phyloP scores from a whole-genome alignment of 2,888 invertebrate genomes.

The Crepidodera aurea region DNA sequence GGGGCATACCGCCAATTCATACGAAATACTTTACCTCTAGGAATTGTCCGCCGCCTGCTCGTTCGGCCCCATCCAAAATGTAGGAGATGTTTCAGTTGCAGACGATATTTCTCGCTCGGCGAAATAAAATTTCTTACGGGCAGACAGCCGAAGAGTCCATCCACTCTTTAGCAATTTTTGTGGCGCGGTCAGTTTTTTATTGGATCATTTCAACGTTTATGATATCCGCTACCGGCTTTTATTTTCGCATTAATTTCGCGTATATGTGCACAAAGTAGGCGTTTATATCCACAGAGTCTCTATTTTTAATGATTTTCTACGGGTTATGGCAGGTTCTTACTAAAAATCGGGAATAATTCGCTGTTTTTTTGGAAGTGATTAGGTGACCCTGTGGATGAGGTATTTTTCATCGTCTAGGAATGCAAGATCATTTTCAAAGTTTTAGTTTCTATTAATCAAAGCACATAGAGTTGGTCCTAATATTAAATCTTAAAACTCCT shows the following conservation, averaged over 20 bases:
- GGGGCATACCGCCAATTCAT: conserved; percentile 23
- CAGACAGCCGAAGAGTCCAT: neutral
- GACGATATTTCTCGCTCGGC: conserved; percentile 20
- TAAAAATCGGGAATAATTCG: no score
- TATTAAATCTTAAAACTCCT: no score
- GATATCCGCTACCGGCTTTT: neutral
- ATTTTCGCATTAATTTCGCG: neutral
- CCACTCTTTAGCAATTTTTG: neutral
- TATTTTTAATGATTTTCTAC: neutral
- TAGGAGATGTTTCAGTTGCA: conserved; percentile 24
- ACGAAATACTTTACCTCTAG: conserved; percentile 32
- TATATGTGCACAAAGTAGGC: neutral
- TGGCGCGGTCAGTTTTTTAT: neutral
- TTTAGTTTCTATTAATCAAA: no score
- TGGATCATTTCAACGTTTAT: neutral
- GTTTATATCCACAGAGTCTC: neutral
- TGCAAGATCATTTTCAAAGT: no score
- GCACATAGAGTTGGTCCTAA: no score
- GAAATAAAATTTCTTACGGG: conserved; percentile 17
- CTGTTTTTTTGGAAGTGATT: no score
- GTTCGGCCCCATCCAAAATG: conserved; percentile 28
- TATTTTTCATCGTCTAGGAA: no score
- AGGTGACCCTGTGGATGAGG: no score
- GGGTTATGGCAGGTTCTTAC: no score
- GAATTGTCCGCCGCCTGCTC: conserved; percentile 19